Conservation (phyloP, 2,888 invertebrate genomes). For the Lepidocyrtoides sp. region DNA sequence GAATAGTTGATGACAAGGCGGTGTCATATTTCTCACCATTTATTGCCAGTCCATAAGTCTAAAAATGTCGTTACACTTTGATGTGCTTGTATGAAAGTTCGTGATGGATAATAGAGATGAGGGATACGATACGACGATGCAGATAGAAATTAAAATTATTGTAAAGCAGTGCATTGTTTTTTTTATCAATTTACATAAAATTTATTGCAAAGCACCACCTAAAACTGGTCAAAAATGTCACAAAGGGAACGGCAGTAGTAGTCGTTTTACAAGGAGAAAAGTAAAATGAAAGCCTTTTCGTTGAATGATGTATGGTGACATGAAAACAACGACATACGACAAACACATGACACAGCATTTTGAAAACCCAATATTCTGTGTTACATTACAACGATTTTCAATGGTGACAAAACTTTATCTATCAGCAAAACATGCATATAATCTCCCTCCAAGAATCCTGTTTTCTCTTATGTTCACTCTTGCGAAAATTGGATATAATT, state of each 20-base stretch:
- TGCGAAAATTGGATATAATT: neutral
- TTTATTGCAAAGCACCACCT: neutral
- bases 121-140: neutral
- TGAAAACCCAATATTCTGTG: neutral
- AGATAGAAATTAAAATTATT: constrained; percentile 20
- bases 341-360: neutral
- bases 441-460: constrained; percentile 59
- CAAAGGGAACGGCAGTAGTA: neutral
- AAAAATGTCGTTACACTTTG: neutral
- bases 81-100: neutral
- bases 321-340: neutral
- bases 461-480: constrained; percentile 25
- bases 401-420: constrained; percentile 57
- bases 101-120: neutral
- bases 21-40: neutral
- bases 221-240: neutral
- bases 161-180: neutral
- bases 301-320: constrained; percentile 26
- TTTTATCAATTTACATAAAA: neutral
- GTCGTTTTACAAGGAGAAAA: neutral
- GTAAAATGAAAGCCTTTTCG: neutral
- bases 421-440: no score
- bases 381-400: constrained; percentile 4
- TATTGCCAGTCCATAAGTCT: neutral
- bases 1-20: constrained; percentile 23